Conservation (phyloP, 1,140 invertebrate species). For the Neodiprion fabricii region DNA sequence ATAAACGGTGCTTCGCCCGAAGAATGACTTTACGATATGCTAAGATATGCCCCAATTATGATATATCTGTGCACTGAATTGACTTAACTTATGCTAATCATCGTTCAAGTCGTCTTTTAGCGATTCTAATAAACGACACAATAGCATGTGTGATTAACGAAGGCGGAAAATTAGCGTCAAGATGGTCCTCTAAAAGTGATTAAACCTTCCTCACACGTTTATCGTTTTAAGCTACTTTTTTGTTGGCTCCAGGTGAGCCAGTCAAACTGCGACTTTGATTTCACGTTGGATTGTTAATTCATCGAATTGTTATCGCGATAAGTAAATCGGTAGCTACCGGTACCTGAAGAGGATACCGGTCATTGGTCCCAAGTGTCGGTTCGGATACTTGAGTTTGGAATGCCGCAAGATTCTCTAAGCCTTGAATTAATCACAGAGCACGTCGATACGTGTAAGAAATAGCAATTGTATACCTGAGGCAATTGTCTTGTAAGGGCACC, state of each 20-base stretch:
- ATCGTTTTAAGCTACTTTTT: background rate
- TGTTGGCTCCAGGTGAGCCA: background rate
- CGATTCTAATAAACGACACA: too few species aligned
- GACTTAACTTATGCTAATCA: background rate
- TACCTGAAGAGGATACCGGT: background rate
- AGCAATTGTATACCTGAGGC: background rate
- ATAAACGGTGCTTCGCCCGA: background rate
- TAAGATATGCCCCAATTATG: background rate
- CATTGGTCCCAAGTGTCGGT: background rate
- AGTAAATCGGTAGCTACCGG: too few species aligned
- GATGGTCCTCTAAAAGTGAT: background rate
- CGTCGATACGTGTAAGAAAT: slow-evolving; percentile 2
- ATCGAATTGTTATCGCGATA: too few species aligned
- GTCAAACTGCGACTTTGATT: background rate
- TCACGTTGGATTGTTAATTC: too few species aligned
- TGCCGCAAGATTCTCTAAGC: background rate
- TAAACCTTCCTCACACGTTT: background rate
- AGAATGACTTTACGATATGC: background rate
- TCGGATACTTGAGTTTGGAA: background rate
- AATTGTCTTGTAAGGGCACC: background rate
- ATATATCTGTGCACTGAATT: background rate
- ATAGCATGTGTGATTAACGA: background rate
- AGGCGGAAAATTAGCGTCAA: background rate
- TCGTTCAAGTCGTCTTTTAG: background rate
- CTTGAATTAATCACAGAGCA: background rate